Evolutionary conservation across 1,140 invertebrate genomes (phyloP).

Genomic region (Cherax destructor): DNA sequence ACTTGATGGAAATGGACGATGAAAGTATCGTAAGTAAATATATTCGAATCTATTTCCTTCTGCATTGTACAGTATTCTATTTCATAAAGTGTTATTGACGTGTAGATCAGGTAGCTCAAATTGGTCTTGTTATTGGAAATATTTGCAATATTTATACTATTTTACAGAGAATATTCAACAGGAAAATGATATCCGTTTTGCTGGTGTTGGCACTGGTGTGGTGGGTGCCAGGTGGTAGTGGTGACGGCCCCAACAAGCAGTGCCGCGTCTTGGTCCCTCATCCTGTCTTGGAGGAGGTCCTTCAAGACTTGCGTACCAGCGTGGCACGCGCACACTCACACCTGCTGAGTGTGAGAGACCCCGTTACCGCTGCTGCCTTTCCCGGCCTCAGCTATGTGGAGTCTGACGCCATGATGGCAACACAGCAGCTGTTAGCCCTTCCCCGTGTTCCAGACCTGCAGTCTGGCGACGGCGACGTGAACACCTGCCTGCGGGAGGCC

Average conservation of each 20-base stretch:
- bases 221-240: not conserved
- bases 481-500: not conserved
- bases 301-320: not conserved
- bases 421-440: not conserved
- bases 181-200: not conserved
- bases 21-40: too few relatives aligned
- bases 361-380: constrained; percentile 12
- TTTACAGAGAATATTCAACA: too few relatives aligned
- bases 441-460: constrained; percentile 3
- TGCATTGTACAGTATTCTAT: too few relatives aligned
- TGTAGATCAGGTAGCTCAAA: too few relatives aligned
- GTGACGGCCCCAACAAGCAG: not conserved
- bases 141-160: too few relatives aligned
- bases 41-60: too few relatives aligned
- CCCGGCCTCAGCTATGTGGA: constrained; percentile 14
- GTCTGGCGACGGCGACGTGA: not conserved
- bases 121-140: too few relatives aligned
- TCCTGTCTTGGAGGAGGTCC: not conserved
- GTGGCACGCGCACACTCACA: constrained; percentile 15
- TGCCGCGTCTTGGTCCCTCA: not conserved
- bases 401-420: constrained; percentile 4
- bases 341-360: not conserved
- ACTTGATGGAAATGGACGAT: too few relatives aligned
- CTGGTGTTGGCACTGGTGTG: not conserved
- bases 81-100: too few relatives aligned